Conservation (phyloP, 2,113 vertebrate genomes). For the Symphodus melops region DNA sequence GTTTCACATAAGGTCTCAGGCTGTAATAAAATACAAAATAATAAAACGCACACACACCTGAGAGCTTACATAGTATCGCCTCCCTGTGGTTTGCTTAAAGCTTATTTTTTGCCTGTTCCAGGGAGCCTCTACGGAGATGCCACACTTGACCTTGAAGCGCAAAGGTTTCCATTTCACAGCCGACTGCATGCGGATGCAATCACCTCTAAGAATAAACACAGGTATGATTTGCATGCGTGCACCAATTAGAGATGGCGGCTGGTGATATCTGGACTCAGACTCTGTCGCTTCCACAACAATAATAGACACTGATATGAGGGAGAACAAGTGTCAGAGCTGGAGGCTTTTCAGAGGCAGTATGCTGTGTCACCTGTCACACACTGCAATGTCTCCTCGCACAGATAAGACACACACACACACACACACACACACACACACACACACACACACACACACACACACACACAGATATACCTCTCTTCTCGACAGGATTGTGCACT, state of each 20-base stretch:
- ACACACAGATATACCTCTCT: slow-evolving; percentile 8
- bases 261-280: slow-evolving; percentile 33
- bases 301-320: slow-evolving; percentile 42
- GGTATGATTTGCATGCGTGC: slow-evolving; percentile 40
- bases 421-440: slow-evolving; percentile 22
- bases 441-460: slow-evolving; percentile 11
- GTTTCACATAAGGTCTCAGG: no score
- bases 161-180: slow-evolving; percentile 55
- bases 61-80: no score
- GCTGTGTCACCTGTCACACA: slow-evolving; percentile 28
- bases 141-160: slow-evolving; percentile 29
- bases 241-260: slow-evolving; percentile 55
- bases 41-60: no score
- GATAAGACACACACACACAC: slow-evolving; percentile 9
- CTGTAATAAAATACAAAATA: no score
- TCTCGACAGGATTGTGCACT: neutral
- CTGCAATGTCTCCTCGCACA: slow-evolving; percentile 30
- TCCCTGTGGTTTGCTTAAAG: no score
- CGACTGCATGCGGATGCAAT: slow-evolving; percentile 37
- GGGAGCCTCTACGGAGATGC: slow-evolving; percentile 1
- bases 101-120: no score
- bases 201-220: slow-evolving; percentile 55
- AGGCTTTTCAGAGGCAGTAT: slow-evolving; percentile 29
- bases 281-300: slow-evolving; percentile 17
- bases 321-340: slow-evolving; percentile 42